Evolutionary conservation across 2,888 invertebrate species (phyloP), one percentile per base, ranked within the genome.

Genomic region (Drosophila recens): DNA sequence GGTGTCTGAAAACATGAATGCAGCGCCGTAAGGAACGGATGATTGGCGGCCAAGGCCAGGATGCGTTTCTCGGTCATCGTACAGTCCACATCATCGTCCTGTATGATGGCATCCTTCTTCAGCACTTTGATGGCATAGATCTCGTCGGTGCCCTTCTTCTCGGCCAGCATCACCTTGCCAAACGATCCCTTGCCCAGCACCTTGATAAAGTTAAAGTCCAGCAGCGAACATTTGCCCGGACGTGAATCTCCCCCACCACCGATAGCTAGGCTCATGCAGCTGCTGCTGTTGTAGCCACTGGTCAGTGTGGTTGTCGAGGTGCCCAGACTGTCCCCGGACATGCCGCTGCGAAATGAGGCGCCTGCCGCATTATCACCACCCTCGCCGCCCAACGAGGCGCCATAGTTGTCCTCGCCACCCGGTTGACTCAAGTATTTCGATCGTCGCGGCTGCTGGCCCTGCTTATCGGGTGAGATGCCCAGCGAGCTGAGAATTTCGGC

Each of bases 21-120:
- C 90, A 99, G 95, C 88, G 98, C 98, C 76, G 99, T 99, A 76
- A 99, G 95, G 94, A 99, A 99, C 64, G 99, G 99, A 94, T 99
- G 99, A 78, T 96, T 97, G 73, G 99, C 99, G n/a, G 99, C 98
- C 91, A 99, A 94, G 58, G 98, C 97, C 90, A 99, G 94, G 92
- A 99, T 99, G 90, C 99, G 95, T 92, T 99, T 98, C 93, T 99
- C 99, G 72, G 98, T 98, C 96, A 99, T 98, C 64, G 99, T 99
- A 93, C 99, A 99, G 93, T 99, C 99, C 65, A 99, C 99, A 94
- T 99, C 99, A 93, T 99, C 99, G 93, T 99, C 99, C 94, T 99
- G 98, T 90, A 99, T 96, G 81, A 99, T 99, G 43, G 98, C 98
- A 94, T 98, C 98, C 93, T 99, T 99, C 94, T 98, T 98, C 90